These are phyloP conservation scores for Zeugodacus cucurbitae DNA, from an alignment of 1,140 invertebrate species.

Conservation along the genomic window DNA sequence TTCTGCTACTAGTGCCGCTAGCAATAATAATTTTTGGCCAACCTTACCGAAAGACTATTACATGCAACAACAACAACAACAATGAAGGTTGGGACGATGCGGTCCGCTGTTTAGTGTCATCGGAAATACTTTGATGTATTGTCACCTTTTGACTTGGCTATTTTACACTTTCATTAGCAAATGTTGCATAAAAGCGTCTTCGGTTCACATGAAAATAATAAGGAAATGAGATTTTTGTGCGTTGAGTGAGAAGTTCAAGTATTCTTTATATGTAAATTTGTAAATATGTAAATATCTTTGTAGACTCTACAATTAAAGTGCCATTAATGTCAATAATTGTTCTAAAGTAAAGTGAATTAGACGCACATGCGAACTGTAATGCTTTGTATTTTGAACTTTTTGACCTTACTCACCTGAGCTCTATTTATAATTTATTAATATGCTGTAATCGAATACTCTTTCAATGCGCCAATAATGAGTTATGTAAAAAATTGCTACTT, in stretches of 20 bases:
- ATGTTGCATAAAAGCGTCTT: background rate
- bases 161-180: background rate
- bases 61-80: background rate
- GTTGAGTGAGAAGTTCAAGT: background rate
- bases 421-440: background rate
- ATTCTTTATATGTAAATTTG: background rate
- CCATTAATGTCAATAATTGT: background rate
- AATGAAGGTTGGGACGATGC: background rate
- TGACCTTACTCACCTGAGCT: background rate
- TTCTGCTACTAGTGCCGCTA: background rate
- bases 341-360: background rate
- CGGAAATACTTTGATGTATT: constrained; percentile 27
- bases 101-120: background rate
- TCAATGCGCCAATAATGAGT: too few relatives aligned
- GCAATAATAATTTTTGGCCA: background rate
- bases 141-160: background rate
- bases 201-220: background rate
- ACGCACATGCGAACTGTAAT: background rate
- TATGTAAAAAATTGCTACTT: too few relatives aligned
- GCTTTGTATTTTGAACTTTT: background rate
- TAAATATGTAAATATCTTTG: background rate
- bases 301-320: background rate
- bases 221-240: constrained; percentile 1
- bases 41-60: background rate
- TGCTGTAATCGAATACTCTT: background rate